These are phyloP conservation scores for Zingel zingel DNA, from an alignment of 2,113 vertebrate genomes.

Conservation along the genomic window DNA sequence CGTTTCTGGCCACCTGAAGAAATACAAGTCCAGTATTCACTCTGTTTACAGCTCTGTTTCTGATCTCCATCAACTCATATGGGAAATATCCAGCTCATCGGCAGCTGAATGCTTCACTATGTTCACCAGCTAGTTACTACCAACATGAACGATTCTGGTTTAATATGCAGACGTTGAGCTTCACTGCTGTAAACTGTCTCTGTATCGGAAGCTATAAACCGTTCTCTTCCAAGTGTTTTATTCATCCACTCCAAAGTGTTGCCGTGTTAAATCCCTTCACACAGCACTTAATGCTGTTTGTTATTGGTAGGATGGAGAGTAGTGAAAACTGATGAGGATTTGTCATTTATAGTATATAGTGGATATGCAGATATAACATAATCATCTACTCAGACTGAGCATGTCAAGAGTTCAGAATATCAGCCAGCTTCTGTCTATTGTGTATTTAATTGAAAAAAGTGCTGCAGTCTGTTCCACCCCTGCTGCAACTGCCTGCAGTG, in stretches of 20 bases:
- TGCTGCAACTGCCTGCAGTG: slow-evolving; percentile 45
- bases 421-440: slow-evolving; percentile 36
- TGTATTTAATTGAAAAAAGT: slow-evolving; percentile 59
- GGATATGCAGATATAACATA: slow-evolving; percentile 25
- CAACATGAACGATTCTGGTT: not conserved
- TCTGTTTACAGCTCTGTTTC: not conserved
- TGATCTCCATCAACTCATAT: not conserved
- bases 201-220: not conserved
- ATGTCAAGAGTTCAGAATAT: slow-evolving; percentile 31
- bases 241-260: slow-evolving; percentile 9
- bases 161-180: not conserved
- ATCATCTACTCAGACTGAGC: slow-evolving; percentile 14
- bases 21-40: not conserved
- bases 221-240: slow-evolving; percentile 26
- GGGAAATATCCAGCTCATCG: not conserved
- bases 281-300: slow-evolving; percentile 21
- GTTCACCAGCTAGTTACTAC: not conserved
- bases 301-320: not conserved
- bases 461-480: slow-evolving; percentile 8
- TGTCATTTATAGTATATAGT: slow-evolving; percentile 20
- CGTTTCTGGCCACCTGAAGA: not conserved
- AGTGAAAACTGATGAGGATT: slow-evolving; percentile 35
- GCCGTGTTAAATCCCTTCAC: slow-evolving; percentile 24
- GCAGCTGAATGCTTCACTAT: not conserved
- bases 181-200: slow-evolving; percentile 13